These are phyloP conservation scores for Protosalanx chinensis DNA, from an alignment of 2,797 vertebrate species.

Conservation along the genomic window DNA sequence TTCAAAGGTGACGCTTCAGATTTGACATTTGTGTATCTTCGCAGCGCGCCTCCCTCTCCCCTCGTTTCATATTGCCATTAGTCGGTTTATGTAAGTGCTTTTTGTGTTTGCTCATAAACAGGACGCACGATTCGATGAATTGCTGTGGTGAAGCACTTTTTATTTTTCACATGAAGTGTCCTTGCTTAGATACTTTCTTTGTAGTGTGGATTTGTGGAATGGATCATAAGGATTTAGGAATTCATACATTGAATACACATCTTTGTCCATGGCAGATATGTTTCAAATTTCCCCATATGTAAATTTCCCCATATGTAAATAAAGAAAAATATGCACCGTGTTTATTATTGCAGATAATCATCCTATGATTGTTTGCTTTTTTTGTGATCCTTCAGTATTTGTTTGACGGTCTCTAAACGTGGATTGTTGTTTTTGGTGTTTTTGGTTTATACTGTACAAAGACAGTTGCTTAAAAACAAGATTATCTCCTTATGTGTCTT, in stretches of 20 bases:
- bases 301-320: conserved; percentile 4
- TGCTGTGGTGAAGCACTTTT: conserved; percentile 46
- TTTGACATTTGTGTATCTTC: conserved; percentile 1
- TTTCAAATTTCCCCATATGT: too few species aligned
- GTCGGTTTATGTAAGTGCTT: conserved; percentile 56
- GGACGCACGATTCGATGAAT: conserved; percentile 18
- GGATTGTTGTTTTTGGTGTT: background rate
- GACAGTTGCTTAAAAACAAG: background rate
- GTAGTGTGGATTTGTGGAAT: background rate
- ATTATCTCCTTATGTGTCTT: background rate
- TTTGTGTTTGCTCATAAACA: conserved; percentile 10
- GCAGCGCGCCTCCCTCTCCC: background rate
- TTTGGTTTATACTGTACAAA: background rate
- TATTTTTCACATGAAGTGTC: conserved; percentile 63
- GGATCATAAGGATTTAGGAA: background rate
- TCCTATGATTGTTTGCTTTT: conserved; percentile 39
- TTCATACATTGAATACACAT: too few species aligned
- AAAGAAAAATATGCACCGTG: conserved; percentile 34
- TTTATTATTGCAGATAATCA: conserved; percentile 38
- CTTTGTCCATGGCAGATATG: too few species aligned
- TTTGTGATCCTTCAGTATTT: conserved; percentile 52
- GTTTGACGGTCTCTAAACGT: background rate
- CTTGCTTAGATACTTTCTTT: conserved; percentile 48
- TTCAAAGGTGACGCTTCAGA: conserved; percentile 16
- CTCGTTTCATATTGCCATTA: conserved; percentile 44